Conservation (phyloP, 2,113 vertebrate genomes). For the Poecile atricapillus region DNA sequence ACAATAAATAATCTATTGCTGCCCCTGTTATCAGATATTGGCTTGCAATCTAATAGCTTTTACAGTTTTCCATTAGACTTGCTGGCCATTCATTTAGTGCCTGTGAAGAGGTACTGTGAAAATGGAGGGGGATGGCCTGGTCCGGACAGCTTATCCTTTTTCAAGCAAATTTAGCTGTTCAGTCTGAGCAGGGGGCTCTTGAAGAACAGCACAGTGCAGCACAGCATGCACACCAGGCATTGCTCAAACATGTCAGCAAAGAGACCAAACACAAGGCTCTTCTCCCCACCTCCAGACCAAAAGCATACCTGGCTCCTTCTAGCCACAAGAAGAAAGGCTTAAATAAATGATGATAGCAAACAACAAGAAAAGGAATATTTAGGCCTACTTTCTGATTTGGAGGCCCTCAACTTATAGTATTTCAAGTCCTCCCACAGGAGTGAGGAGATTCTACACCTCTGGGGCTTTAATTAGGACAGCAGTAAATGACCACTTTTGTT, state of each 20-base stretch:
- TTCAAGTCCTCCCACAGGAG: background rate
- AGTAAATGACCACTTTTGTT: background rate
- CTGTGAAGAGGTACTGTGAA: background rate
- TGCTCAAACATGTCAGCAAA: background rate
- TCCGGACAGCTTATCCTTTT: background rate
- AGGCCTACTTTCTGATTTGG: background rate
- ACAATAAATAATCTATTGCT: constrained; percentile 51
- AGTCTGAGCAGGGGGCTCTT: rapidly evolving
- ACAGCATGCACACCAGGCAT: rapidly evolving
- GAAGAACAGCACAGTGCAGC: rapidly evolving
- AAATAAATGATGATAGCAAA: background rate
- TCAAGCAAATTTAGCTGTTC: background rate
- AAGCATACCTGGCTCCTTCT: background rate
- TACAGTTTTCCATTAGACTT: background rate
- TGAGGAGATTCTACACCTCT: background rate
- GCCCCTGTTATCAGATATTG: constrained; percentile 36
- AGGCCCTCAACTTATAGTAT: rapidly evolving
- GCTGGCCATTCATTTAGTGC: background rate
- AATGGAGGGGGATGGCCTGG: background rate
- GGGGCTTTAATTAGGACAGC: background rate
- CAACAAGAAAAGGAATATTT: background rate
- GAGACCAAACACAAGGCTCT: background rate
- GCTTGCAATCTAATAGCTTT: constrained; percentile 56
- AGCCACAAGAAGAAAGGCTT: background rate
- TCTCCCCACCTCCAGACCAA: background rate